These are phyloP conservation scores for Zapornia atra DNA, from an alignment of 2,113 vertebrate species.

Conservation along the genomic window DNA sequence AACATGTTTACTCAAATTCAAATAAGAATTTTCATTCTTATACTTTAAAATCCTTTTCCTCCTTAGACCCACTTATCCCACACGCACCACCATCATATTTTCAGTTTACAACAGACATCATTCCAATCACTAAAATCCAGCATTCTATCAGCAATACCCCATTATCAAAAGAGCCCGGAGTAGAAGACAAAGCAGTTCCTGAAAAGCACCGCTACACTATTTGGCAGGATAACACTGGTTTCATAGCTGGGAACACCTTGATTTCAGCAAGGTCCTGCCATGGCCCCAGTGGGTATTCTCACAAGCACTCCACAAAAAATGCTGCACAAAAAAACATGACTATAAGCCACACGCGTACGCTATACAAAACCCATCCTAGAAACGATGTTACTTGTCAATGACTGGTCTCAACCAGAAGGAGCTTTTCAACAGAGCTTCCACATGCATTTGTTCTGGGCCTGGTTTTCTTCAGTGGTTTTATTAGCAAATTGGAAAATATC, in stretches of 20 bases:
- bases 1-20: background rate
- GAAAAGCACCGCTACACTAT: rapidly evolving
- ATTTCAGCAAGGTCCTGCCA: background rate
- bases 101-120: background rate
- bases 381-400: background rate
- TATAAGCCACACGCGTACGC: background rate
- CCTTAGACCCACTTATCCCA: rapidly evolving
- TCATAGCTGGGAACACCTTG: background rate
- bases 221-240: rapidly evolving
- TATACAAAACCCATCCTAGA: background rate
- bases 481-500: background rate
- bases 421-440: background rate
- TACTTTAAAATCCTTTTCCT: background rate
- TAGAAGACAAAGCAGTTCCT: rapidly evolving
- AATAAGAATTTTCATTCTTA: no score
- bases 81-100: rapidly evolving
- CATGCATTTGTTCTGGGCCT: background rate
- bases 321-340: background rate
- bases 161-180: rapidly evolving
- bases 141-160: background rate
- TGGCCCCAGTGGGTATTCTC: rapidly evolving
- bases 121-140: background rate
- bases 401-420: background rate
- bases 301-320: background rate
- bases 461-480: background rate